phyloP scores from a whole-genome alignment of 2,888 invertebrate genomes.

The Hipparchia semele region DNA sequence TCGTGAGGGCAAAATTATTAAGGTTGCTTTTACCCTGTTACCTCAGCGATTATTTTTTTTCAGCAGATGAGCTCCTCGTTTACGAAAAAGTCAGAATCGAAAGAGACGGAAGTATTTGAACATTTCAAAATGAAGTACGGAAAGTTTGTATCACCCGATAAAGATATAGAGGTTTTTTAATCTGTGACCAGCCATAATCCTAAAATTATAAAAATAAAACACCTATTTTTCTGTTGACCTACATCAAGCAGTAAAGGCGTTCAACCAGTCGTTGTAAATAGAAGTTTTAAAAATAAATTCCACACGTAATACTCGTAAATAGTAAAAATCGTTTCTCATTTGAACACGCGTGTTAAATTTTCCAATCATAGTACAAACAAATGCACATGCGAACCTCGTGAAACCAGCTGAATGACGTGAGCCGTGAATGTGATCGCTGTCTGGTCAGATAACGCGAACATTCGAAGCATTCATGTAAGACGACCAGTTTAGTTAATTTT shows the following conservation, averaged over 20 bases:
- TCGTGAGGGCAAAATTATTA: no score
- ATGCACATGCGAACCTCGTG: constrained; percentile 62
- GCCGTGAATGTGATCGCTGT: constrained; percentile 25
- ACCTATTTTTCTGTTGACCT: background rate
- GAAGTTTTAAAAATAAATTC: background rate
- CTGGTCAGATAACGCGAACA: constrained; percentile 20
- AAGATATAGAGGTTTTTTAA: background rate
- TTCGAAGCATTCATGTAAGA: constrained; percentile 5
- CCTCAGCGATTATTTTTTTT: no score
- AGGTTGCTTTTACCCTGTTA: no score
- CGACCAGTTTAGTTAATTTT: background rate
- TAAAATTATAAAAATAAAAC: background rate
- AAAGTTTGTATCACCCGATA: background rate
- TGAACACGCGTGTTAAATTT: constrained; percentile 37
- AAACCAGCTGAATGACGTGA: constrained; percentile 53
- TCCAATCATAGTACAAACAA: constrained; percentile 42
- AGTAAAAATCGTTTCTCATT: background rate
- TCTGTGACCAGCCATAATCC: background rate
- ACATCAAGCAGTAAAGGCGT: background rate
- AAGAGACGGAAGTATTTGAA: no score
- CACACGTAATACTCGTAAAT: background rate
- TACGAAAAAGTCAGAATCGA: no score
- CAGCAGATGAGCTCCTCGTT: no score
- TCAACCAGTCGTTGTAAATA: background rate
- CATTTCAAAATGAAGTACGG: background rate